These are phyloP conservation scores for Watsonalla binaria DNA, from an alignment of 2,888 invertebrate species.

Conservation along the genomic window DNA sequence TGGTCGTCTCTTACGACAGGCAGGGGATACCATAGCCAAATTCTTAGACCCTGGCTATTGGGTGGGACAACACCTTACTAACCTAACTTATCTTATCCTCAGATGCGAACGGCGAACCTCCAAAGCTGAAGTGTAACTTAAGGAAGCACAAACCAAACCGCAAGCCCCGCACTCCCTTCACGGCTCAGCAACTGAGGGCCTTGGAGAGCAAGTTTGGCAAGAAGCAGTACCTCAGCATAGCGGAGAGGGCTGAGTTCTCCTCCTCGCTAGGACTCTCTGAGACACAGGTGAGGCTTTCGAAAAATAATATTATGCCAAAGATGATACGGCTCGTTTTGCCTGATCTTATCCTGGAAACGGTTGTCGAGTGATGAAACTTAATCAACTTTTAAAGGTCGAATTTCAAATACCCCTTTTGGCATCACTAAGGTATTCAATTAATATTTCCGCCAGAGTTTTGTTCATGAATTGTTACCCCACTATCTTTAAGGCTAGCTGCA, in stretches of 20 bases:
- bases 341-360: no score
- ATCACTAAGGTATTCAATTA: no score
- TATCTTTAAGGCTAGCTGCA: no score
- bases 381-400: no score
- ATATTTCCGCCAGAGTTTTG: no score
- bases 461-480: no score
- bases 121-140: conserved; percentile 92
- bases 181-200: conserved; percentile 96
- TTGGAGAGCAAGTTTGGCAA: conserved; percentile 97
- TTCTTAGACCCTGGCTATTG: no score
- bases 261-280: conserved; percentile 89
- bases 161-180: conserved; percentile 98
- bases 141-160: conserved; percentile 98
- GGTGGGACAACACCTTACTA: no score
- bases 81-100: conserved; percentile 26
- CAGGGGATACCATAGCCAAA: no score
- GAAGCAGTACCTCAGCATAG: conserved; percentile 98
- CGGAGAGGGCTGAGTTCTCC: conserved; percentile 98
- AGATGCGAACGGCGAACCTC: conserved; percentile 88
- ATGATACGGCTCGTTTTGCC: background rate
- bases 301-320: conserved; percentile 2
- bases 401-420: no score
- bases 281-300: conserved; percentile 53
- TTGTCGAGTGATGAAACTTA: no score
- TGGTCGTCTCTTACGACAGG: no score